Percentiles rank a stretch among this genome's conserved stretches.
phyloP scores from a whole-genome alignment of 2,797 vertebrate species.

The Xiphophorus birchmanni region DNA sequence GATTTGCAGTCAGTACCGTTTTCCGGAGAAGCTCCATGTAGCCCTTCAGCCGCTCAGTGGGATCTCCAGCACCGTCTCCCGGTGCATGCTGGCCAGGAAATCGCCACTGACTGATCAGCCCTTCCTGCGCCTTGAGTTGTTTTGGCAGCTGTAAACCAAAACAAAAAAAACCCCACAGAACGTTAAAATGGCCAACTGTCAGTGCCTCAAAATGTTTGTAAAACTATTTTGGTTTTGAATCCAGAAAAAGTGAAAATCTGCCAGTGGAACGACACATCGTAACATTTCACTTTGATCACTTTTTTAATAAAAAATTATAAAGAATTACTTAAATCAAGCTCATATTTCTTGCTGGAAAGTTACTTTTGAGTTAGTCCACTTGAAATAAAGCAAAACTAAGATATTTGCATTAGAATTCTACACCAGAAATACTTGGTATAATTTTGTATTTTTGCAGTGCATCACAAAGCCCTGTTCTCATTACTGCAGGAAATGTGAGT shows the following conservation, averaged over 20 bases:
- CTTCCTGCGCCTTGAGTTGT: constrained; percentile 83
- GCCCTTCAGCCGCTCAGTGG: constrained; percentile 80
- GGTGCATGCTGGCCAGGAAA: constrained; percentile 82
- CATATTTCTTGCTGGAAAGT: too few relatives aligned
- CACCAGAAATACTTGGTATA: too few relatives aligned
- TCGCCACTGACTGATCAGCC: constrained; percentile 88
- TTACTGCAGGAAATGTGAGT: background rate
- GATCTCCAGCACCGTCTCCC: constrained; percentile 75
- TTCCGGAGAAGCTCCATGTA: constrained; percentile 86
- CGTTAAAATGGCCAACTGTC: background rate
- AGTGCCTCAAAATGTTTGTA: background rate
- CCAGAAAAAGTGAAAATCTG: background rate
- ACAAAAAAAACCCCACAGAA: constrained; percentile 1
- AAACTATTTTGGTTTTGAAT: background rate
- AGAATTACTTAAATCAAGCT: too few relatives aligned
- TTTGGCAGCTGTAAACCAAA: constrained; percentile 83
- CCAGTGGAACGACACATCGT: too few relatives aligned
- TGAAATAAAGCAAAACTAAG: too few relatives aligned
- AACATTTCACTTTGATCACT: too few relatives aligned
- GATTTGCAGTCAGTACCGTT: constrained; percentile 79
- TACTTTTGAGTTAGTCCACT: too few relatives aligned
- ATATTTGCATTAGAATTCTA: too few relatives aligned
- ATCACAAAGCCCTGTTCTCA: background rate
- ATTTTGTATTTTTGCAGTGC: background rate
- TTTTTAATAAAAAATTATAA: too few relatives aligned